These are phyloP conservation scores for Nasonia longicornis DNA, from an alignment of 1,140 invertebrate genomes.

Conservation along the genomic window DNA sequence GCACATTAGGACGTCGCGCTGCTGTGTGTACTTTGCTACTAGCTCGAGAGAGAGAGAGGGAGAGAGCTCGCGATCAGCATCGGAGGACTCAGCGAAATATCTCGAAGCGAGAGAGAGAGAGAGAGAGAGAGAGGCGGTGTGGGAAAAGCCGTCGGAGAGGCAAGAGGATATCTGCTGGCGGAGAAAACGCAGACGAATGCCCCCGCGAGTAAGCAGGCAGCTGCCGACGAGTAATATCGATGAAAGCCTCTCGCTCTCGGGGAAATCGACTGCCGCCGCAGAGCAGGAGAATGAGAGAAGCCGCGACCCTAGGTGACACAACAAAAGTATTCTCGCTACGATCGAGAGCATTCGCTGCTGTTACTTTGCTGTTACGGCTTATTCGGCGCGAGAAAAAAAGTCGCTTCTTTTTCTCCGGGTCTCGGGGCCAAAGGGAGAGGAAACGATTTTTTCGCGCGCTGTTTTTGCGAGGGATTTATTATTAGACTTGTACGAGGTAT, in stretches of 20 bases:
- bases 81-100: slow-evolving; percentile 31
- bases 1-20: slow-evolving; percentile 2
- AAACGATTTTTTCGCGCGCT: background rate
- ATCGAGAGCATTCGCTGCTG: slow-evolving; percentile 1
- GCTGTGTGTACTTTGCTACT: slow-evolving; percentile 1
- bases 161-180: background rate
- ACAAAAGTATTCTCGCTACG: slow-evolving; percentile 25
- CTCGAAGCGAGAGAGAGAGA: background rate
- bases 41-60: background rate
- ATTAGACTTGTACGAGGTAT: background rate
- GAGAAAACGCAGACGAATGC: slow-evolving; percentile 4
- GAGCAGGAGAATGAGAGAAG: background rate
- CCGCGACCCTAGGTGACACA: background rate
- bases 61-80: slow-evolving; percentile 12
- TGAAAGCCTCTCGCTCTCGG: slow-evolving; percentile 12
- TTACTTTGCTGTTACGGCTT: background rate
- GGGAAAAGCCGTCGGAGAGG: background rate
- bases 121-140: background rate
- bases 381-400: background rate
- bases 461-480: too few species aligned
- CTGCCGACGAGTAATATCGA: slow-evolving; percentile 6
- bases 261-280: background rate
- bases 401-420: background rate
- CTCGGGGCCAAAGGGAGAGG: too few species aligned
- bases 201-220: background rate